Percentiles rank a stretch among this genome's conserved stretches.
Evolutionary conservation across 2,797 vertebrate genomes (phyloP).

Genomic region (Anas bernieri): DNA sequence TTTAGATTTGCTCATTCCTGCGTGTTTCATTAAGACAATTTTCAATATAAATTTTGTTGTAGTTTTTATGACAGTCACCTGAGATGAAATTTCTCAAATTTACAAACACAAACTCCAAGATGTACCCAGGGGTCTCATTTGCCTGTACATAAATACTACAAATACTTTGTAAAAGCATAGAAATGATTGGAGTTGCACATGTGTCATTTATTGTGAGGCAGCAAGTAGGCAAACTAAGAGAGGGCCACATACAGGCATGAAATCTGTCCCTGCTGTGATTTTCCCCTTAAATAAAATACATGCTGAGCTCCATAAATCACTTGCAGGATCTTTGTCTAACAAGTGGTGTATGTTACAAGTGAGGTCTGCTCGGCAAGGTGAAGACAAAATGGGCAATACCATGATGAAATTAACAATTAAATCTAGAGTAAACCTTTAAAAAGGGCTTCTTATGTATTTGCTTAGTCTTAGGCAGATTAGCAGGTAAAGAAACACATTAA

Average conservation of each 20-base stretch:
- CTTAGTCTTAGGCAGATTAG: neutral
- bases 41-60: neutral
- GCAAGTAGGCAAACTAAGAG: neutral
- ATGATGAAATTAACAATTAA: neutral
- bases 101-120: constrained; percentile 1
- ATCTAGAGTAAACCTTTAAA: neutral
- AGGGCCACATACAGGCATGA: constrained; percentile 17
- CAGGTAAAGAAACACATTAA: neutral
- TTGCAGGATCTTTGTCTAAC: neutral
- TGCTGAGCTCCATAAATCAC: constrained; percentile 12
- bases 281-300: constrained; percentile 39
- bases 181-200: constrained; percentile 2
- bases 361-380: neutral
- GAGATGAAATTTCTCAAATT: neutral
- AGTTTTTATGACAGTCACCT: constrained; percentile 19
- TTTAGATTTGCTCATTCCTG: neutral
- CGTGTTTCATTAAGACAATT: neutral
- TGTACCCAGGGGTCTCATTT: neutral
- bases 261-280: constrained; percentile 40
- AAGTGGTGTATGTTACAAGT: neutral
- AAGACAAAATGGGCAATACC: neutral
- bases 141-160: neutral
- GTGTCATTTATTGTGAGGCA: constrained; percentile 26
- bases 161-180: constrained; percentile 25
- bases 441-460: neutral